Evolutionary conservation across 2,888 invertebrate species (phyloP), one percentile per base, ranked within the genome.

Genomic region (Anthophora plumipes): DNA sequence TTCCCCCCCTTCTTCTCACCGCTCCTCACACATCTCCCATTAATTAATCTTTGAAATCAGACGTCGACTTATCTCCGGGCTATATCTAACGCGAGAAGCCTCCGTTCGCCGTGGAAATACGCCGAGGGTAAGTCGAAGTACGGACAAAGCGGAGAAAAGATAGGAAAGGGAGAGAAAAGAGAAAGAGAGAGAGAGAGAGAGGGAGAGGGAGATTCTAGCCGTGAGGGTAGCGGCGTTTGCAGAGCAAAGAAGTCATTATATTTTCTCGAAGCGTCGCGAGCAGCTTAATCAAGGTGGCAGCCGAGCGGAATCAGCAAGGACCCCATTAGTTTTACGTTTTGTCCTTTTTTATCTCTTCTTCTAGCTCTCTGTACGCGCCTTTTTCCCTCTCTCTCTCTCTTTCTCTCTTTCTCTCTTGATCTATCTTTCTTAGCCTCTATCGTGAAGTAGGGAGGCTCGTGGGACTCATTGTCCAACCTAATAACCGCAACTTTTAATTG

Each of bases 401-500:
- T 64, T 74, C 73, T n/a, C n/a, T n/a, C n/a, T n/a, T n/a, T 54
- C 67, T 46, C 50, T 25, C 46, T 52, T 61, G 4, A 3, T 31
- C 31, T 31, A 31, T 31, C 31, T 31, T 31, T 31, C 31, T 3
- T 31, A 31, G 31, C 4, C 31, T 17, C 48, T 70, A 50, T 60
- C 68, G 52, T 31, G 31, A 31, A 70, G 61, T 54, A 39, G 60
- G 57, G 55, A 50, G 80, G 64, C 86, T 57, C 85, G 57, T 60
- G 87, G 90, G 92, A 91, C 92, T 92, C 92, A 92, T 92, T 92
- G 91, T 92, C 91, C 91, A 90, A 91, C 90, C 90, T 92, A 92
- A 93, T 93, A 92, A 92, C 90, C 92, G 90, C 91, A 93, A 93
- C 91, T 93, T 93, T 93, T 92, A 93, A 92, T 92, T 93, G 92